Evolutionary conservation across 2,888 invertebrate species (phyloP).

Genomic region (Cryptus armator): DNA sequence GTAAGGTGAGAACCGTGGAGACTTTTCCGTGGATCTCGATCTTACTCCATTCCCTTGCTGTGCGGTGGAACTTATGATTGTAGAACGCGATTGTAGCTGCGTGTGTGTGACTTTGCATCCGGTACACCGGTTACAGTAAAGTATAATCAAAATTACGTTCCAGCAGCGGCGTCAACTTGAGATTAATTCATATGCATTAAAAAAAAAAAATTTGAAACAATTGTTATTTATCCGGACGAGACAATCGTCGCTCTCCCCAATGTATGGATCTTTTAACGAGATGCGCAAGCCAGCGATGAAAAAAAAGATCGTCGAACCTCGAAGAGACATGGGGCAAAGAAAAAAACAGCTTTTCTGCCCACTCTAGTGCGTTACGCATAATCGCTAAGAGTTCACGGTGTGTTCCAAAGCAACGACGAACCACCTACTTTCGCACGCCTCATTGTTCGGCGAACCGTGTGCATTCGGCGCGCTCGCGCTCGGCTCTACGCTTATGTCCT

Average conservation of each 20-base stretch:
- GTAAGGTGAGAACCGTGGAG: slow-evolving; percentile 64
- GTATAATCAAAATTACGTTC: slow-evolving; percentile 5
- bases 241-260: not conserved
- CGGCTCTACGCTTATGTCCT: slow-evolving; percentile 11
- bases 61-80: slow-evolving; percentile 38
- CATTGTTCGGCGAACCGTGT: slow-evolving; percentile 62
- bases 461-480: slow-evolving; percentile 12
- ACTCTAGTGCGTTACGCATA: slow-evolving; percentile 37
- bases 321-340: not conserved
- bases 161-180: not conserved
- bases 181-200: not conserved
- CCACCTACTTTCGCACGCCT: slow-evolving; percentile 61
- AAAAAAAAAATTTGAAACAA: not conserved
- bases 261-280: not conserved
- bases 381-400: slow-evolving; percentile 13
- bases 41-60: not conserved
- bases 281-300: not conserved
- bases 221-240: not conserved
- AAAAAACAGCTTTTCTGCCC: slow-evolving; percentile 19
- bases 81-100: slow-evolving; percentile 31
- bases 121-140: not conserved
- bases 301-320: not conserved
- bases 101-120: slow-evolving; percentile 36
- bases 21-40: slow-evolving; percentile 26
- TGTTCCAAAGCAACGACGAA: slow-evolving; percentile 25